Conservation (phyloP, 2,797 vertebrate genomes). For the Poecilia velifera region DNA sequence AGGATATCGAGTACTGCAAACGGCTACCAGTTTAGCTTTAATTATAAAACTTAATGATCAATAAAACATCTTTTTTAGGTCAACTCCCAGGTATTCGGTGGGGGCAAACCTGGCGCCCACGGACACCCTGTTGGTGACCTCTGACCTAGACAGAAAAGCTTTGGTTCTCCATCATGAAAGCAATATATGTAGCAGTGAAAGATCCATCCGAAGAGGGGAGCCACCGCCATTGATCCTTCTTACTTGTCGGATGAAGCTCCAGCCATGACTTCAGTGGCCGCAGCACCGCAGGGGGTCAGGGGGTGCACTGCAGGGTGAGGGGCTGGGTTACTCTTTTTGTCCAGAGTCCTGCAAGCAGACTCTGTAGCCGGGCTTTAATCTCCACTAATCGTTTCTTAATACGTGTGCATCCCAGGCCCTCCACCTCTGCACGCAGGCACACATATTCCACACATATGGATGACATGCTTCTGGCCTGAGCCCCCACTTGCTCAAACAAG, state of each 20-base stretch:
- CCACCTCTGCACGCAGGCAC: slow-evolving; percentile 48
- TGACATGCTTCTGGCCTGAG: slow-evolving; percentile 43
- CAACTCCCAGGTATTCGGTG: no score
- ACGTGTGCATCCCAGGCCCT: slow-evolving; percentile 71
- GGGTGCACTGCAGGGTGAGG: slow-evolving; percentile 33
- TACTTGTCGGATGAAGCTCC: slow-evolving; percentile 35
- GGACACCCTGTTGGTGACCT: no score
- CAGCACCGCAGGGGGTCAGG: slow-evolving; percentile 55
- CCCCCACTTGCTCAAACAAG: slow-evolving; percentile 50
- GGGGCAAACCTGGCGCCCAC: no score
- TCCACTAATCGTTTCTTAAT: slow-evolving; percentile 86
- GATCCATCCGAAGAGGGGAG: slow-evolving; percentile 43
- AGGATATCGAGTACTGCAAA: no score
- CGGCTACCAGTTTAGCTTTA: no score
- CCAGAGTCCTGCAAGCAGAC: slow-evolving; percentile 73
- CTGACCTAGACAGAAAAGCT: slow-evolving; percentile 34
- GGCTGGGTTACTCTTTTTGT: slow-evolving; percentile 69
- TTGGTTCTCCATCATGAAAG: slow-evolving; percentile 10
- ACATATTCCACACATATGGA: slow-evolving; percentile 34
- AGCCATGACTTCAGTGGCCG: slow-evolving; percentile 43
- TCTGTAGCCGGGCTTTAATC: slow-evolving; percentile 83
- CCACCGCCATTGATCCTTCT: slow-evolving; percentile 69
- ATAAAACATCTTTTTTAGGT: no score
- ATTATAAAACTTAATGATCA: no score
- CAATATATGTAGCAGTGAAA: slow-evolving; percentile 49